Base-by-base conservation (phyloP, 2,888 invertebrate genomes). In the Hydrotaea diabolus region DNA sequence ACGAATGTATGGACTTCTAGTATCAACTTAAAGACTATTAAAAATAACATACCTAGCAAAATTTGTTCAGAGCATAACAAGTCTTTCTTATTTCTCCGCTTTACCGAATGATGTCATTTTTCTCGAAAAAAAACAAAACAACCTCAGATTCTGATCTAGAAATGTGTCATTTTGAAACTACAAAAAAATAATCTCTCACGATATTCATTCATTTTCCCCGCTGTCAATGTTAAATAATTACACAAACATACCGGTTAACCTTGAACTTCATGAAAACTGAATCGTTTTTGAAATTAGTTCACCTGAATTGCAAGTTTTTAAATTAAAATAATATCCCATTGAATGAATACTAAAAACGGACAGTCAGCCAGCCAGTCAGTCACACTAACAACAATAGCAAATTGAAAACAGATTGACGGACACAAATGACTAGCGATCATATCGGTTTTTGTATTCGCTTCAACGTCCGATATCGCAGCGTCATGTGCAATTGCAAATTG, bases 231-330 rank as follows among this genome's bases (percentile, higher is more conserved):
- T 23, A 69, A 21, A 13, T 19, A 66, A 66, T 39, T 19, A 23
- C 43, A 23, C 43, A 66, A 7, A 17, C 62, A 1, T 23, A 21
- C 13, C 2, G 21, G 82, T 36, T 85, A 53, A 85, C 85, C 82
- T 85, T 85, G 85, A 85, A 85, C 85, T 85, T 85, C 73, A 77
- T 75, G 64, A 31, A 55, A 75, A 75, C 76, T 15, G 15, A 69
- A 69, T 46, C 46, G 23, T 15, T 69, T 66, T 23, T 13, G 23
- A 21, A 66, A 46, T 46, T 69, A 69, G 69, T 46, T 49, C 59
- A 78, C 31, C 66, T 64, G 53, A 62, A 71, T 55, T 43, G 21
- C 13, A 59, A 59, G 59, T 59, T 59, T 59, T 59, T 59, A 59
- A 26, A 21, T 23, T 13, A 15, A 59, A 26, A 59, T n/a, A n/a